Base-by-base conservation (phyloP, 2,888 invertebrate species). In the Acleris sparsana region DNA sequence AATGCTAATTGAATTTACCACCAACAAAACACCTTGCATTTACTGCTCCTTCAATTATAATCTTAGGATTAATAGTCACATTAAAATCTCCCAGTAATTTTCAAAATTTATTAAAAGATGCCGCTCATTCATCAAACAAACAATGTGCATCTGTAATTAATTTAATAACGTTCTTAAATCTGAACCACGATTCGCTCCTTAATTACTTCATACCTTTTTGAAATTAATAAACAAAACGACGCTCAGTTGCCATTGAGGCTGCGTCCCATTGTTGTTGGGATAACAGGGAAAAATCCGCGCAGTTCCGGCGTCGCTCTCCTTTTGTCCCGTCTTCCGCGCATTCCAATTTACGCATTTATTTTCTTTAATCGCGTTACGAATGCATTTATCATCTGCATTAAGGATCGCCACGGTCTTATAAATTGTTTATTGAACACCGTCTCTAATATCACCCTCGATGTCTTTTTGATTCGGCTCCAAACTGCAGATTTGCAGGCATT, bases 141-240 rank as follows among this genome's bases (percentile, higher is more conserved):
- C 82, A 85, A 84, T 80, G 74, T 81, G 77, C 80, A 84, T 80
- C 84, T 83, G 80, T 81, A 82, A 86, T 85, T 84, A 84, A 83
- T 83, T 84, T 84, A 79, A 81, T 77, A 80, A 74, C 72, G 71
- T 75, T 75, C 74, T 84, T 82, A 82, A 86, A 89, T 88, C 84
- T 83, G 80, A 73, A 82, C 80, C 76, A 82, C 82, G 80, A 84
- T 86, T 83, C 86, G 70, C 73, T 82, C 85, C 83, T 83, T 88
- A 89, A 91, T 90, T 89, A 90, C 89, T 88, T 80, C 80, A 80
- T 85, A 84, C 84, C 84, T 80, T 75, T 83, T 84, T 86, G 91
- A 90, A 90, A 89, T 89, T 88, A 89, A 88, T 85, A 84, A 83
- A 89, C 88, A 90, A 90, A 88, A 88, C 80, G 79, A 77, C 80